Conservation (phyloP, 2,113 vertebrate genomes). For the Tyto alba region DNA sequence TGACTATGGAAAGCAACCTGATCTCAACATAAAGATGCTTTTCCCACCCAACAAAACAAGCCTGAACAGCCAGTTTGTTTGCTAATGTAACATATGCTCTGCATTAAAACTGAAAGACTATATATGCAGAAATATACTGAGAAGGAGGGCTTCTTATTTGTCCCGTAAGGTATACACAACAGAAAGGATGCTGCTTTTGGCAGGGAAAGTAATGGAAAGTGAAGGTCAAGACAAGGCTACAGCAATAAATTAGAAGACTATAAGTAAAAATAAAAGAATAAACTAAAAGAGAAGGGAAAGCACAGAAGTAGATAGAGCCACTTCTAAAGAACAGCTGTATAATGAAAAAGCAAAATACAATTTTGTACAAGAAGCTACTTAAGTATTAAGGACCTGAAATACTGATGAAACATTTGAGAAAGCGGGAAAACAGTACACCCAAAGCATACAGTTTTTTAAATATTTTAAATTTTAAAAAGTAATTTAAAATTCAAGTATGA, state of each 20-base stretch:
- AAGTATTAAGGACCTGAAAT: background rate
- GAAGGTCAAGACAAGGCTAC: background rate
- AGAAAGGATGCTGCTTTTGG: background rate
- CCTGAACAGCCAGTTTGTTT: background rate
- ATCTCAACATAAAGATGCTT: background rate
- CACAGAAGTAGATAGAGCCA: background rate
- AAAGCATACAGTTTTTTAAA: too few species aligned
- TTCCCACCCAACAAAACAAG: background rate
- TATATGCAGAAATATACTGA: background rate
- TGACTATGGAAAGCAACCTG: background rate
- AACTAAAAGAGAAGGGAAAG: background rate
- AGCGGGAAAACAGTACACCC: accelerated
- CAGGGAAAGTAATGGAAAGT: background rate
- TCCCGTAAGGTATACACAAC: background rate
- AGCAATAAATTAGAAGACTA: background rate
- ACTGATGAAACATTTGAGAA: background rate
- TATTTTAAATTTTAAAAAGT: too few species aligned
- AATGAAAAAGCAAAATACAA: background rate
- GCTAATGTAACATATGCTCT: background rate
- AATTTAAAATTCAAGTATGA: background rate
- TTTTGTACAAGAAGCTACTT: background rate
- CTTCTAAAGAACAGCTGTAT: background rate
- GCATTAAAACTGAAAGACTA: background rate
- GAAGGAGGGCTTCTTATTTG: background rate
- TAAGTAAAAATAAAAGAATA: background rate